phyloP scores from a whole-genome alignment of 2,113 vertebrate genomes.

The Ahaetulla prasina region DNA sequence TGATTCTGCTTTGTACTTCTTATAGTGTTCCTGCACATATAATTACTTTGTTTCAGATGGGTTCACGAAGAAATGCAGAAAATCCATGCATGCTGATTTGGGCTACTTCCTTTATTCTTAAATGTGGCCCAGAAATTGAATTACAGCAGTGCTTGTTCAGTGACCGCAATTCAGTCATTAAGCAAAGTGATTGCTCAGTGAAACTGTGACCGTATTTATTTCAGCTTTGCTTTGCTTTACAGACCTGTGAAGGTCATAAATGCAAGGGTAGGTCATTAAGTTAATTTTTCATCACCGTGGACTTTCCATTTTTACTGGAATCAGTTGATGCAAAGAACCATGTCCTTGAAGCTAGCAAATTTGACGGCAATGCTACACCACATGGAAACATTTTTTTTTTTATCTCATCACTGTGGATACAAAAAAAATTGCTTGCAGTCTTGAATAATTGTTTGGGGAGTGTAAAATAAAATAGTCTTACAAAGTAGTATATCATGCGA shows the following conservation, averaged over 20 bases:
- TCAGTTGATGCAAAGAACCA: background rate
- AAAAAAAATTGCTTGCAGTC: background rate
- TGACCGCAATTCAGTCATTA: background rate
- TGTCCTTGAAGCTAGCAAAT: background rate
- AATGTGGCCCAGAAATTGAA: background rate
- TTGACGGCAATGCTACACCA: background rate
- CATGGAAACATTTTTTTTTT: background rate
- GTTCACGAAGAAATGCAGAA: background rate
- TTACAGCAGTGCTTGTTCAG: background rate
- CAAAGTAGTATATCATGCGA: background rate
- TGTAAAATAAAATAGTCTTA: background rate
- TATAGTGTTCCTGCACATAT: background rate
- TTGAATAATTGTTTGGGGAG: background rate
- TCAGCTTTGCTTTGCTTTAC: background rate
- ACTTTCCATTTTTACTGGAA: background rate
- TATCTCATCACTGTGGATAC: background rate
- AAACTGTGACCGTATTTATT: background rate
- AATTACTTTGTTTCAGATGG: background rate
- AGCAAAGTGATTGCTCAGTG: background rate
- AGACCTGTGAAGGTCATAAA: background rate
- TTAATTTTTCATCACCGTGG: background rate
- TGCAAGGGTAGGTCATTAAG: background rate
- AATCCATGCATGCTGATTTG: background rate
- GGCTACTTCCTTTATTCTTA: background rate
- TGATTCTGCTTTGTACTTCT: background rate